Base-by-base conservation (phyloP, 2,888 invertebrate genomes). In the Parascotia fuliginaria region DNA sequence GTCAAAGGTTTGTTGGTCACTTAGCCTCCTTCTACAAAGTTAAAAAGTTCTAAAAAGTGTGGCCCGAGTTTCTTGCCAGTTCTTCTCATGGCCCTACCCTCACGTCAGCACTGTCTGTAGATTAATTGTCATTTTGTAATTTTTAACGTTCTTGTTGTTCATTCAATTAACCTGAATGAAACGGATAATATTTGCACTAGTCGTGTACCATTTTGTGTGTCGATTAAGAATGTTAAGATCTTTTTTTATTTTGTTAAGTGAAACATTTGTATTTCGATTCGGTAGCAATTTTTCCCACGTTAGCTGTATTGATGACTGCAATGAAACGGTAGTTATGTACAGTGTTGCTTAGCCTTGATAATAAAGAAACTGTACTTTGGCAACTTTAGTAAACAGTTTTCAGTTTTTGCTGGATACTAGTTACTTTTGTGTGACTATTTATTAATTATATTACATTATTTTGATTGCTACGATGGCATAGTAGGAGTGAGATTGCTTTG, bases 1-100 rank as follows among this genome's bases (percentile, higher is more conserved):
- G 53, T 43, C 60, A 53, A 59, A 24, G 40, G 48, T 65, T 47
- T 55, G 55, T 55, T 57, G 50, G 33, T 55, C 50, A 63, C 46
- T 53, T 48, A 53, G 43, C 37, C 39, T 39, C 43, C 59, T 52
- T 58, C 48, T 44, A 19, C 38, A 24, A 43, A 32, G 55, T 28
- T 15, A 44, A 59, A 47, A 42, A 32, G 31, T 53, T 49, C 49
- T 59, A 42, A 45, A 51, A 28, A 55, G 32, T 19, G 7, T 45
- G 37, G 45, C 52, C 48, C 42, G n/a, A n/a, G n/a, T n/a, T n/a
- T n/a, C n/a, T n/a, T n/a, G n/a, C n/a, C n/a, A n/a, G n/a, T n/a
- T n/a, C n/a, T n/a, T n/a, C n/a, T n/a, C n/a, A n/a, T n/a, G n/a
- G n/a, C n/a, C n/a, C n/a, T n/a, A n/a, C n/a, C n/a, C n/a, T n/a